These are phyloP conservation scores for Procambarus virginalis DNA, from an alignment of 1,140 invertebrate species.

Conservation along the genomic window DNA sequence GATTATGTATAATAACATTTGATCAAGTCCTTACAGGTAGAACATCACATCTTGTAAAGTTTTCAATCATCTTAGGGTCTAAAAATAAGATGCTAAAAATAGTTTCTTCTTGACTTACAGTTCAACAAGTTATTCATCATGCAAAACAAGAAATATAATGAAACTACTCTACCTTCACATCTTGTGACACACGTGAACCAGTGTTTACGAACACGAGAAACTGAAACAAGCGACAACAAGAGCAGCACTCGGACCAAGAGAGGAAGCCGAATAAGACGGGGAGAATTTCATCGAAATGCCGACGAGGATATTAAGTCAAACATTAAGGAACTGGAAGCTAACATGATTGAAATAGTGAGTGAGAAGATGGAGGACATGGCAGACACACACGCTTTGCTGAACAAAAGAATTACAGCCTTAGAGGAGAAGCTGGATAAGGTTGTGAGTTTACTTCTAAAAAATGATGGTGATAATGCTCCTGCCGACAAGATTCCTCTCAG, in stretches of 20 bases:
- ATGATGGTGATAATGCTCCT: neutral
- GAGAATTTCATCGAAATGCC: slow-evolving; percentile 31
- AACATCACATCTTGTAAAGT: too few relatives aligned
- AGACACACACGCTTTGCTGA: slow-evolving; percentile 3
- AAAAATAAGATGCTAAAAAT: too few relatives aligned
- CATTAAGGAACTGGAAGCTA: slow-evolving; percentile 65
- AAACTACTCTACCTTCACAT: slow-evolving; percentile 23
- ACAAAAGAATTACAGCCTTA: slow-evolving; percentile 17
- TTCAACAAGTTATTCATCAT: slow-evolving; percentile 40
- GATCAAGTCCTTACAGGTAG: too few relatives aligned
- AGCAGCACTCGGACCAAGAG: slow-evolving; percentile 13
- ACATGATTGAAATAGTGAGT: slow-evolving; percentile 59
- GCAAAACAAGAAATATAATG: slow-evolving; percentile 42
- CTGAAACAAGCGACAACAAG: slow-evolving; percentile 42
- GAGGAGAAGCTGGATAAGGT: slow-evolving; percentile 36
- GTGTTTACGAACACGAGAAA: slow-evolving; percentile 52
- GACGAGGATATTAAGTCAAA: slow-evolving; percentile 52
- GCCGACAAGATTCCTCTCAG: neutral
- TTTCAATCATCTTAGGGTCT: too few relatives aligned
- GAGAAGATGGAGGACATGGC: slow-evolving; percentile 50
- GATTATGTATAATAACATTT: too few relatives aligned
- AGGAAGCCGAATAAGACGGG: slow-evolving; percentile 43
- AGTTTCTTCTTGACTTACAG: neutral
- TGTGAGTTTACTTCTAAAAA: neutral
- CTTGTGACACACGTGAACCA: slow-evolving; percentile 47